Evolutionary conservation across 1,140 invertebrate genomes (phyloP), one percentile per base, ranked within the genome.

Genomic region (Drosophila quadrilineata): DNA sequence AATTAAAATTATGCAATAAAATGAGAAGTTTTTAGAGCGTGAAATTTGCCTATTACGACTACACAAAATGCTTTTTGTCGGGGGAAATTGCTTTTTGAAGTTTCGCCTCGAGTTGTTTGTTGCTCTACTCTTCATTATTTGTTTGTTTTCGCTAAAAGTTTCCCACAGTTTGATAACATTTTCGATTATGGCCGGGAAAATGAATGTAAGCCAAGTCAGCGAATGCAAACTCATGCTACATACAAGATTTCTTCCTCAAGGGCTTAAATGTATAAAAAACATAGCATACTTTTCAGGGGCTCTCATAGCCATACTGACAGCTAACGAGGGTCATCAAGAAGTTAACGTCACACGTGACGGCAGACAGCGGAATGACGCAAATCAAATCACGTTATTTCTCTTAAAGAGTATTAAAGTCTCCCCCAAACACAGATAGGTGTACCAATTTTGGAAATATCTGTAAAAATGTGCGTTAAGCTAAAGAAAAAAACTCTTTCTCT

Each of bases 281-380:
- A 29, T 28, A 36, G 24, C 41, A 24, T 36, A 21, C 16, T 43
- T 60, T 66, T 74, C 40, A 48, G 26, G 33, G 17, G 16, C 6
- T 31, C 10, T 12, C 9, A 28, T 35, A 21, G 10, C 21, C 14
- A 6, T 16, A 6, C 16, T 54, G 38, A 54, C 50, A 43, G 35
- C 10, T 14, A 46, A 54, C 38, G 54, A 66, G 56, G 56, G 63
- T 73, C 63, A 74, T 56, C 56, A 31, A 48, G 64, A 28, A 46
- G 63, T 71, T 71, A 46, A 46, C 41, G 24, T 28, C 24, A 16
- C 41, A 45, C 41, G 41, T 12, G 26, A 46, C 43, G 26, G 14
- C 14, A 16, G 8, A 46, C 43, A 9, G 9, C n/a, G 19, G 31
- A 46, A 6, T 31, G 8, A 46, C 26, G 14, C 9, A 21, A 29